Evolutionary conservation across 1,140 invertebrate species (phyloP).

Genomic region (Leptinotarsa undecemlineata): DNA sequence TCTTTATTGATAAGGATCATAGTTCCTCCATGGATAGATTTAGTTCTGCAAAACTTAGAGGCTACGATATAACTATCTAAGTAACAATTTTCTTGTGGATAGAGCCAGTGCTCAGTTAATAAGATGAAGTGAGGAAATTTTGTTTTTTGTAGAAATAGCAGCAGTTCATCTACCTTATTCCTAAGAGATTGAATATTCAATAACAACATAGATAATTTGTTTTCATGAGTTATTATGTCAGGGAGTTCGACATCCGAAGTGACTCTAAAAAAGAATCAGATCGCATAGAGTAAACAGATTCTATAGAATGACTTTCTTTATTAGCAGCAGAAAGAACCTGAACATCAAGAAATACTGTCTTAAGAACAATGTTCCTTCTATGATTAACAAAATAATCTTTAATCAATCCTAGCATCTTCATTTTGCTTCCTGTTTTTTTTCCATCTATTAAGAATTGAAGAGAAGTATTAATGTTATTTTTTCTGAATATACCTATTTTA

Average conservation of each 20-base stretch:
- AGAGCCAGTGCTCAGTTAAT: no score
- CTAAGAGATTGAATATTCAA: no score
- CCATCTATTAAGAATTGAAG: background rate
- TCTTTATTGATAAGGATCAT: no score
- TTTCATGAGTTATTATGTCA: background rate
- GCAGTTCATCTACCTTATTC: no score
- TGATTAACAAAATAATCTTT: background rate
- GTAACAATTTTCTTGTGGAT: no score
- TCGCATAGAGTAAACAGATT: background rate
- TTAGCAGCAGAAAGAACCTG: background rate
- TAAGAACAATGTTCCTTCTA: background rate
- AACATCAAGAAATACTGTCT: background rate
- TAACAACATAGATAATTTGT: no score
- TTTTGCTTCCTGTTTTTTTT: background rate
- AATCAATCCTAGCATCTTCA: background rate
- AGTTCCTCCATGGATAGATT: no score
- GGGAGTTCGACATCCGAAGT: background rate
- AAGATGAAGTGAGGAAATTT: no score
- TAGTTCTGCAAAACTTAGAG: no score
- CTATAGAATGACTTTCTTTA: background rate
- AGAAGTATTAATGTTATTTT: background rate
- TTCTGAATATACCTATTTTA: background rate
- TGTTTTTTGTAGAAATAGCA: no score
- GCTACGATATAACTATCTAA: no score
- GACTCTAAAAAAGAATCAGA: background rate